Percentiles rank a stretch among this genome's conserved stretches.
Evolutionary conservation across 1,140 invertebrate genomes (phyloP).

Genomic region (Tetragnatha versicolor): DNA sequence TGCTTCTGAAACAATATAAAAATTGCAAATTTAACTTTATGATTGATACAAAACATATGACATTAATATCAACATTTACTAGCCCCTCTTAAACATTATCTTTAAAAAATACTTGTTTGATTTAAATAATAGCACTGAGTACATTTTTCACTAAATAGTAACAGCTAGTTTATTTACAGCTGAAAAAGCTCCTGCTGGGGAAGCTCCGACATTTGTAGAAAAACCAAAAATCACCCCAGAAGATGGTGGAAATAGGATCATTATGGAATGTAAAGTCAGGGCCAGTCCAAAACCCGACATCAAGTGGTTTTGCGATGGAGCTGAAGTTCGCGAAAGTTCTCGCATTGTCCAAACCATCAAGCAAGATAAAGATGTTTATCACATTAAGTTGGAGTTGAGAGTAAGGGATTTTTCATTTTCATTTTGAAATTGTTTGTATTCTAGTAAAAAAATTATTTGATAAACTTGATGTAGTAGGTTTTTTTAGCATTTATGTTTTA

Average conservation of each 20-base stretch:
- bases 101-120: no score
- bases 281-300: conserved; percentile 93
- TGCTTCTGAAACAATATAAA: no score
- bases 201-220: conserved; percentile 96
- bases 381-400: conserved; percentile 87
- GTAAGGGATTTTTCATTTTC: conserved; percentile 62
- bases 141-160: not conserved
- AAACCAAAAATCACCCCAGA: conserved; percentile 95
- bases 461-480: not conserved
- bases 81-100: no score
- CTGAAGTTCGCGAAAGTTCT: conserved; percentile 79
- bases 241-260: conserved; percentile 91
- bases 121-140: no score
- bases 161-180: conserved; percentile 63
- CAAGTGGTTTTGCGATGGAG: conserved; percentile 86
- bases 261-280: conserved; percentile 96
- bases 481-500: no score
- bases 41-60: no score
- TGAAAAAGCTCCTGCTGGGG: conserved; percentile 89
- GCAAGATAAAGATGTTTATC: conserved; percentile 82
- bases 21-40: no score
- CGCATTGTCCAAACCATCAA: conserved; percentile 79
- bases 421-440: not conserved
- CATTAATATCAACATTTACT: no score
- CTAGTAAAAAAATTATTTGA: not conserved